A percentile compares a stretch with the other conserved stretches of the same genome.
Conservation (phyloP, 2,113 vertebrate genomes). For the Dascyllus trimaculatus region DNA sequence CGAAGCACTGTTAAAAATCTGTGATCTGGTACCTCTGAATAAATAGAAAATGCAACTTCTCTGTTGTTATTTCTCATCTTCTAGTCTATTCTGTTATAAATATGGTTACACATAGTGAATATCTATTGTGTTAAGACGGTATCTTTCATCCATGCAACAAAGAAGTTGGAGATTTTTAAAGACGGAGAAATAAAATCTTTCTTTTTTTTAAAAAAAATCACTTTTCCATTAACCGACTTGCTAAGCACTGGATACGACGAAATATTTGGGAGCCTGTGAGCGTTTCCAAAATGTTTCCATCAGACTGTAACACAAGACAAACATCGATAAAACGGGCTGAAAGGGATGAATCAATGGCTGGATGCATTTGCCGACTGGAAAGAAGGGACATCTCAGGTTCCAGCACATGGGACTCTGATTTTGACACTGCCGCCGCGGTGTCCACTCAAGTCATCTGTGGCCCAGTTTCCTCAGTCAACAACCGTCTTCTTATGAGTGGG, state of each 20-base stretch:
- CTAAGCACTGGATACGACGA: slow-evolving; percentile 36
- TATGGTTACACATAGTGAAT: slow-evolving; percentile 49
- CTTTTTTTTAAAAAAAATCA: too few relatives aligned
- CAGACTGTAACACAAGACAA: slow-evolving; percentile 73
- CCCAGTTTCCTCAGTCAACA: slow-evolving; percentile 34
- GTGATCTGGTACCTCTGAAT: slow-evolving; percentile 79
- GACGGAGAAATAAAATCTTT: slow-evolving; percentile 19
- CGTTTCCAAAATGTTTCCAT: slow-evolving; percentile 50
- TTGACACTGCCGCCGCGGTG: background rate
- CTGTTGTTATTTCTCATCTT: slow-evolving; percentile 64
- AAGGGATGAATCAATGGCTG: slow-evolving; percentile 61
- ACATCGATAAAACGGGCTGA: slow-evolving; percentile 69
- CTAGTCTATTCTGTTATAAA: slow-evolving; percentile 69
- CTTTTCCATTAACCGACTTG: slow-evolving; percentile 33
- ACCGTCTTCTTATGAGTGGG: slow-evolving; percentile 32
- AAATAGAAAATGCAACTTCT: slow-evolving; percentile 73
- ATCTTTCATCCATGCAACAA: slow-evolving; percentile 70
- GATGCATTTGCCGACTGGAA: slow-evolving; percentile 49
- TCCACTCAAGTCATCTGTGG: slow-evolving; percentile 33
- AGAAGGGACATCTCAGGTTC: slow-evolving; percentile 68
- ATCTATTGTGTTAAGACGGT: slow-evolving; percentile 45
- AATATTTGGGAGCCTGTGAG: slow-evolving; percentile 48
- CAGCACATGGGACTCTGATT: slow-evolving; percentile 35
- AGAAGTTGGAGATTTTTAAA: slow-evolving; percentile 47
- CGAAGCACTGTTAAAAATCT: slow-evolving; percentile 60